Base-by-base conservation (phyloP, 2,888 invertebrate genomes). In the Polydesmus complanatus region DNA sequence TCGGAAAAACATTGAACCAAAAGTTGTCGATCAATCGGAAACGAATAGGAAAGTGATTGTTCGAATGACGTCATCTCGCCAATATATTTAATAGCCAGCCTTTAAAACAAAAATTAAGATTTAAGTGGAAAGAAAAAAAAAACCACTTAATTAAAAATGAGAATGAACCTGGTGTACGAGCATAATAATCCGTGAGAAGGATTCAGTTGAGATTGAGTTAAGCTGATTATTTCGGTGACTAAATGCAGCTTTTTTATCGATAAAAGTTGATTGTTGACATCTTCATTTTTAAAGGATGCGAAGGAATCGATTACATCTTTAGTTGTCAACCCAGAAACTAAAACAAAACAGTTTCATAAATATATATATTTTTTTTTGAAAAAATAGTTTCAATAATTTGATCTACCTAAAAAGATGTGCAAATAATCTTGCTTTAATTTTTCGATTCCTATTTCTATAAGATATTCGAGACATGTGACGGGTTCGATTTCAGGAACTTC, bases 371-470 rank as follows among this genome's bases (percentile, higher is more conserved):
- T n/a, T n/a, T n/a, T n/a, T n/a, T n/a, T n/a, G n/a, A n/a, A n/a
- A n/a, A n/a, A n/a, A n/a, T n/a, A n/a, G n/a, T n/a, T n/a, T n/a
- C n/a, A n/a, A 5, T 37, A 54, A 54, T 27, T 49, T 26, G 60
- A 58, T 56, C n/a, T 59, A 66, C 65, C 54, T 3, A 61, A 54
- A 54, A 66, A 64, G 27, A 63, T 26, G 21, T 55, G 52, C 14
- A 62, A 47, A 57, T 63, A 66, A 53, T 66, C 65, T 22, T 62
- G 53, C 19, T 60, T 58, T 21, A 66, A 47, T 50, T 66, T 66
- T 56, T 66, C 64, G 21, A 66, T 61, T 11, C 65, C 65, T 47
- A 66, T 64, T 56, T 66, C 65, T 3, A 64, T 53, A 5, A 66
- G 54, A 25, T 63, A 50, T 26, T 61, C 19, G 1, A 62, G 47